phyloP scores from a whole-genome alignment of 2,113 vertebrate genomes.

The Dascyllus trimaculatus region DNA sequence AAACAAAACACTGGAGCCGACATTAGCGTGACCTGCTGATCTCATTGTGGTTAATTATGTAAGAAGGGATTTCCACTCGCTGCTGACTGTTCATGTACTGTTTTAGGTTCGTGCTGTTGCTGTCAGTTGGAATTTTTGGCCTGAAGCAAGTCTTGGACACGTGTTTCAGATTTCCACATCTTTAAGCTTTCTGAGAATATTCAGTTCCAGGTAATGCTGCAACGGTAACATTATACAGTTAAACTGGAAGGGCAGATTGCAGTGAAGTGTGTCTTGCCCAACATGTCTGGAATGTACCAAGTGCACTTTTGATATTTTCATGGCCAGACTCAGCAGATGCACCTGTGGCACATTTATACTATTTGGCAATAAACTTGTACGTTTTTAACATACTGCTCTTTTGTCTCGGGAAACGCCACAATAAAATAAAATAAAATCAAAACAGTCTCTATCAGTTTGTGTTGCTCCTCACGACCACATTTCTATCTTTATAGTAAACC shows the following conservation, averaged over 20 bases:
- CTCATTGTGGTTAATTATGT: conserved; percentile 56
- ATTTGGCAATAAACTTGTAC: no score
- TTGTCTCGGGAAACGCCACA: no score
- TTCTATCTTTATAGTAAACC: no score
- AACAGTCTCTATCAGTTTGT: no score
- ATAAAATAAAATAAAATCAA: no score
- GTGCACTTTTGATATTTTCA: background rate
- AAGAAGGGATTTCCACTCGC: conserved; percentile 55
- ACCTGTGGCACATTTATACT: no score
- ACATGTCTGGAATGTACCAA: background rate
- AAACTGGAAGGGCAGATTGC: no score
- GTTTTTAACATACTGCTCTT: no score
- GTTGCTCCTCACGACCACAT: no score
- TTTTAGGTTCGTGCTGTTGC: background rate
- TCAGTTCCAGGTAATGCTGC: background rate
- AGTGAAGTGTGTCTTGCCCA: background rate
- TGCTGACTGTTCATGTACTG: conserved; percentile 25
- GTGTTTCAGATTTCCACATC: conserved; percentile 1
- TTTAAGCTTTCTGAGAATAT: conserved; percentile 11
- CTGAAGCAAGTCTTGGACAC: background rate
- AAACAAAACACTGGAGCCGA: conserved; percentile 31
- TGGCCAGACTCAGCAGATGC: no score
- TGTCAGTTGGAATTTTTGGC: conserved; percentile 2
- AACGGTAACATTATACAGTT: background rate
- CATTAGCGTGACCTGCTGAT: conserved; percentile 43